Percentiles rank a stretch among this genome's conserved stretches.
Conservation (phyloP, 2,797 vertebrate genomes). For the Enteromius paludinosus region DNA sequence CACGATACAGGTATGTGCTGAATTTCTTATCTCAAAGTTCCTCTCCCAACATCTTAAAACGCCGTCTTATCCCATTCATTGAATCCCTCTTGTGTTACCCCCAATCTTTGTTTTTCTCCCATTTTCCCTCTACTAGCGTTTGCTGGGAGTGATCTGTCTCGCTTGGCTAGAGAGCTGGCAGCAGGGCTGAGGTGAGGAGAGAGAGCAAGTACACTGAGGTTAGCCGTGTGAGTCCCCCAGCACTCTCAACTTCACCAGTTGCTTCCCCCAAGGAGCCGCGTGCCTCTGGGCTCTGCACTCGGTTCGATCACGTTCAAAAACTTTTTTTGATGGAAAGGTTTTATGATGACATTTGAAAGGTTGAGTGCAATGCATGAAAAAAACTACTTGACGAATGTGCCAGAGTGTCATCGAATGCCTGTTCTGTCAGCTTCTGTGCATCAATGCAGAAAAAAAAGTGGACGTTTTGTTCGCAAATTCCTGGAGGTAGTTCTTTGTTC, state of each 20-base stretch:
- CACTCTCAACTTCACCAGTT: slow-evolving; percentile 35
- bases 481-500: slow-evolving; percentile 13
- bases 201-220: slow-evolving; percentile 40
- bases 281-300: slow-evolving; percentile 24
- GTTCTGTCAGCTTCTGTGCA: background rate
- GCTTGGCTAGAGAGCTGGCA: slow-evolving; percentile 53
- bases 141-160: slow-evolving; percentile 54
- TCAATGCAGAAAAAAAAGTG: background rate
- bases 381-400: background rate
- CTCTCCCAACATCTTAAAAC: slow-evolving; percentile 44
- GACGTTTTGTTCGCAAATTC: background rate
- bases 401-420: background rate
- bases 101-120: slow-evolving; percentile 50
- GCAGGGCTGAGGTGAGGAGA: slow-evolving; percentile 51
- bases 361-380: background rate
- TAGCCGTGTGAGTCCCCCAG: slow-evolving; percentile 30
- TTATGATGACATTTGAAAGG: background rate
- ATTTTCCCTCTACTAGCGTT: slow-evolving; percentile 55
- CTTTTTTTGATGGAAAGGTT: background rate
- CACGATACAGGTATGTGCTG: slow-evolving; percentile 20
- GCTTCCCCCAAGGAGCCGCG: slow-evolving; percentile 1
- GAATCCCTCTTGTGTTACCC: slow-evolving; percentile 58
- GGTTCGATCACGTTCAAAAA: slow-evolving; percentile 14
- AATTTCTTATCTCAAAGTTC: slow-evolving; percentile 44
- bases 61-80: slow-evolving; percentile 56